Evolutionary conservation across 2,113 vertebrate species (phyloP).

Genomic region (Brachirus orientalis): DNA sequence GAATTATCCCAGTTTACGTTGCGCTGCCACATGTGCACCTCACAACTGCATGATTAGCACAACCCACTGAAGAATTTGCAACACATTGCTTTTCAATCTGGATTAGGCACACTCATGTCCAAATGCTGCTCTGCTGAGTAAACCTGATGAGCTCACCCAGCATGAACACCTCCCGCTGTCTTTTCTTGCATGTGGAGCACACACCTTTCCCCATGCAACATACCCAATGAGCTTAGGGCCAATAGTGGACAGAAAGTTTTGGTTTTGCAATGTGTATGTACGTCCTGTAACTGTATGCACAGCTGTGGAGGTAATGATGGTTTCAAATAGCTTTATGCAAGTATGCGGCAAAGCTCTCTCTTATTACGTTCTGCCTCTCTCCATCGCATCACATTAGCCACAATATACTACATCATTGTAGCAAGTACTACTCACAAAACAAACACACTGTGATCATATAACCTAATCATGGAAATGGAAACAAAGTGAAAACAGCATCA

Average conservation of each 20-base stretch:
- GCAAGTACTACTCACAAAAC: neutral
- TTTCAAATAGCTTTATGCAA: conserved; percentile 22
- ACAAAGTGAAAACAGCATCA: neutral
- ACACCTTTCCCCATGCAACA: conserved; percentile 42
- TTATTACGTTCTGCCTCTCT: neutral
- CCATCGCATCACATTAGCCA: conserved; percentile 7
- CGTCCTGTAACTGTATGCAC: conserved; percentile 1
- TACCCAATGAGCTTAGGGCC: conserved; percentile 50
- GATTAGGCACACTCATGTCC: conserved; percentile 64
- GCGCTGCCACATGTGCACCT: conserved; percentile 28
- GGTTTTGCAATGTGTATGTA: neutral
- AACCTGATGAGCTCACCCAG: conserved; percentile 70
- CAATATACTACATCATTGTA: neutral
- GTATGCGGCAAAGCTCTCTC: conserved; percentile 6
- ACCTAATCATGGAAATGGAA: neutral
- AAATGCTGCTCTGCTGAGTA: conserved; percentile 54
- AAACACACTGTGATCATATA: neutral
- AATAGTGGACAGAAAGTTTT: conserved; percentile 43
- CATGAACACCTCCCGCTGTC: conserved; percentile 64
- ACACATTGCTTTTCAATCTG: conserved; percentile 63
- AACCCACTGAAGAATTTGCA: conserved; percentile 51
- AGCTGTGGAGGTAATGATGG: conserved; percentile 22
- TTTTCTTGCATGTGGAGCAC: conserved; percentile 24
- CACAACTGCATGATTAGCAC: conserved; percentile 47
- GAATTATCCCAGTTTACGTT: conserved; percentile 8